These are phyloP conservation scores for Brachionus rubens DNA, from an alignment of 1,140 invertebrate species.

Conservation along the genomic window DNA sequence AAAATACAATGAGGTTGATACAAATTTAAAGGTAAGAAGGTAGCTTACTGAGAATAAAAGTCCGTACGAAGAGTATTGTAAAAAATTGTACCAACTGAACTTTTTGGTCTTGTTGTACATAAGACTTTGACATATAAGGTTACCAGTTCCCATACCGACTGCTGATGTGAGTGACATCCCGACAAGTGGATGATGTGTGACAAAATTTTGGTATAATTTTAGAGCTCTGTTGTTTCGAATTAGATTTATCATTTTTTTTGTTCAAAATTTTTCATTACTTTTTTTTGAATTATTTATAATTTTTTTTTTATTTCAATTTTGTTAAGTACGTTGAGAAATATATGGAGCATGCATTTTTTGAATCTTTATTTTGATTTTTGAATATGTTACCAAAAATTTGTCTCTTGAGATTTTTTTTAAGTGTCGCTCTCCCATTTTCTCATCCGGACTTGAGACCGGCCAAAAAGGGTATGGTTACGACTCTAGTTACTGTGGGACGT, in stretches of 20 bases:
- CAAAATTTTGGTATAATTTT: conserved; percentile 23
- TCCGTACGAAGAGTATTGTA: conserved; percentile 13
- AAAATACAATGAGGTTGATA: not conserved
- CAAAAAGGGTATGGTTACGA: too few species aligned
- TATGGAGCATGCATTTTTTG: too few species aligned
- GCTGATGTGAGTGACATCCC: conserved; percentile 11
- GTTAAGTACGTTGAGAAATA: too few species aligned
- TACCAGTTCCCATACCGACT: conserved; percentile 23
- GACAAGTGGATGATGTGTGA: not conserved
- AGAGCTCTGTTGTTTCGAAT: conserved; percentile 1
- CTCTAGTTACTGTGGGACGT: too few species aligned
- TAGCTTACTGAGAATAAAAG: conserved; percentile 18
- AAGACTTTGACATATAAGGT: conserved; percentile 26
- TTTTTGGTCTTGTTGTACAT: conserved; percentile 31
- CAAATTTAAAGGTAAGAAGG: not conserved
- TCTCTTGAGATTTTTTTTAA: too few species aligned
- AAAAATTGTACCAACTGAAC: not conserved
- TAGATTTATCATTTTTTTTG: conserved; percentile 20
- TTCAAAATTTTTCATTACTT: conserved; percentile 6
- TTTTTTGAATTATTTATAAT: too few species aligned
- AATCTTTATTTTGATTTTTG: too few species aligned
- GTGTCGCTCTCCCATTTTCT: too few species aligned
- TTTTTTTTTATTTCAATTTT: conserved; percentile 24
- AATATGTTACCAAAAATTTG: too few species aligned
- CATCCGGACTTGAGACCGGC: too few species aligned